Conservation (phyloP, 2,797 vertebrate genomes). For the Muraenolepis orangiensis region DNA sequence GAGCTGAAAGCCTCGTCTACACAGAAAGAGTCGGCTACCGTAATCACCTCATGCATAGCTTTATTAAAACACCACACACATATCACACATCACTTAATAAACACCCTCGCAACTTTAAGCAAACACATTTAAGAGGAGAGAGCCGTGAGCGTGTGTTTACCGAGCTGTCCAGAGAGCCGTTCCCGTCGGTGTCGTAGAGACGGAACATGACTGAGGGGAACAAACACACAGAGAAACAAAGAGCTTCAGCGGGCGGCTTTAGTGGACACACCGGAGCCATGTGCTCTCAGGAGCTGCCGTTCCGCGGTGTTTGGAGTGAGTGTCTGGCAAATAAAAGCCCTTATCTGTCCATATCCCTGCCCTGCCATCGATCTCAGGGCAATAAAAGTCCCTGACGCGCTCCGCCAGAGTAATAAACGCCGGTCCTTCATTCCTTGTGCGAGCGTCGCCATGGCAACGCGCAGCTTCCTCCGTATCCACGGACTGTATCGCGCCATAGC, state of each 20-base stretch:
- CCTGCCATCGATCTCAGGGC: neutral
- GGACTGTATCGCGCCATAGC: conserved; percentile 10
- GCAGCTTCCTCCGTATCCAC: conserved; percentile 26
- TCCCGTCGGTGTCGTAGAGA: conserved; percentile 92
- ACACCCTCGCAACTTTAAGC: neutral
- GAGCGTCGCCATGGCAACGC: conserved; percentile 59
- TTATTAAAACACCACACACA: neutral
- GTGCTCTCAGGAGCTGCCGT: neutral
- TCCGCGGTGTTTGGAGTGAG: neutral
- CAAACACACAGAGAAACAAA: conserved; percentile 35
- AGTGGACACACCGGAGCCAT: neutral
- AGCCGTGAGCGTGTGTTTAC: conserved; percentile 63
- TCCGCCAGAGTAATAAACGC: neutral
- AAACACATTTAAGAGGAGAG: neutral
- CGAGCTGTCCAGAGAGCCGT: conserved; percentile 90
- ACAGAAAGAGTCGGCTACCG: neutral
- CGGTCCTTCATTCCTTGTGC: neutral
- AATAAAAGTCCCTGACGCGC: neutral
- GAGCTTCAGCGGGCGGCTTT: neutral
- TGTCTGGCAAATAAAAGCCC: neutral
- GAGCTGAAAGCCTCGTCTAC: neutral
- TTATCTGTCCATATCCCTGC: neutral
- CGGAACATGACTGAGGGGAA: conserved; percentile 91
- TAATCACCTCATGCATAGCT: too few species aligned
- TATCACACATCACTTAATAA: neutral